A percentile compares a stretch with the other conserved stretches of the same genome.
Conservation (phyloP, 2,113 vertebrate species). For the Atlantisia rogersi region DNA sequence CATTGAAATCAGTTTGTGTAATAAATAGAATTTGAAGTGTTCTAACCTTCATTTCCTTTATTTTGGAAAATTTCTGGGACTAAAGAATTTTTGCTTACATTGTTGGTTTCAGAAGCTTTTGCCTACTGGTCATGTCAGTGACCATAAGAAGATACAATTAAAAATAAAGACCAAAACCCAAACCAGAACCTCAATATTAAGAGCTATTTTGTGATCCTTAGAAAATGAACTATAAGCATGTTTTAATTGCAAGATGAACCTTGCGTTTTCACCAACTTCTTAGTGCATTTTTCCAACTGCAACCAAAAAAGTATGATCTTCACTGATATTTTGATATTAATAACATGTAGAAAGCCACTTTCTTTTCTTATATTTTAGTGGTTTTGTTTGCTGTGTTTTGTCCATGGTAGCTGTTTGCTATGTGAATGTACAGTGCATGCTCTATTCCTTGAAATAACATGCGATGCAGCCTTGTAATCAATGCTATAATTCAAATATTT, state of each 20-base stretch:
- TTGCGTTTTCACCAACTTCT: neutral
- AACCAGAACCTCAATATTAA: neutral
- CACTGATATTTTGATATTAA: neutral
- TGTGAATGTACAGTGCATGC: neutral
- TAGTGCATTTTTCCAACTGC: neutral
- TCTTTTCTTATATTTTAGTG: neutral
- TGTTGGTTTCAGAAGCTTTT: neutral
- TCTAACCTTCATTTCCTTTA: neutral
- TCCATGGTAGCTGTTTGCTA: neutral
- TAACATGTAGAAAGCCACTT: neutral
- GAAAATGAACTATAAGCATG: neutral
- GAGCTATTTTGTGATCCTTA: neutral
- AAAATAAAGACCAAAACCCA: neutral
- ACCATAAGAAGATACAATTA: neutral
- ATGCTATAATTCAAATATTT: neutral
- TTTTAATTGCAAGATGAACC: neutral
- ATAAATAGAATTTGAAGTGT: neutral
- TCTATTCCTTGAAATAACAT: neutral
- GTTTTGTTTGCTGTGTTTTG: neutral
- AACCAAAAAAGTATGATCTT: neutral
- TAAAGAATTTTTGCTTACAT: neutral
- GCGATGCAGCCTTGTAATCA: neutral
- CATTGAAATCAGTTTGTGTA: neutral
- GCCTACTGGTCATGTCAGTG: neutral
- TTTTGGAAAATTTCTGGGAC: neutral